A percentile compares a stretch with the other conserved stretches of the same genome.
These are phyloP conservation scores for Prietella phreatophila DNA, from an alignment of 2,113 vertebrate genomes.

Conservation along the genomic window DNA sequence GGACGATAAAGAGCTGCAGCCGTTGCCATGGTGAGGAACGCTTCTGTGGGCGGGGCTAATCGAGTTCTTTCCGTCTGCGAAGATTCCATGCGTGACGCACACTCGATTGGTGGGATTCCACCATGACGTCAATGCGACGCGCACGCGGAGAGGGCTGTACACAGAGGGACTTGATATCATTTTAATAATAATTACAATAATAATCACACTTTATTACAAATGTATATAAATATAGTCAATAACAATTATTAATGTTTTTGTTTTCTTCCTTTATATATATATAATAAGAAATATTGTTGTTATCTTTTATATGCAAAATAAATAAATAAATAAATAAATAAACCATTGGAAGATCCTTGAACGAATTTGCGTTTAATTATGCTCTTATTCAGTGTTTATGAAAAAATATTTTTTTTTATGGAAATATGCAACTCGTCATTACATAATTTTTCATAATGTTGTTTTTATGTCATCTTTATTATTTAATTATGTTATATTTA, in stretches of 20 bases:
- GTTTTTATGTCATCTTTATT: background rate
- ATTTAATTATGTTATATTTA: background rate
- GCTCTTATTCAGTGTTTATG: background rate
- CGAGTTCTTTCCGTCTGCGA: constrained; percentile 42
- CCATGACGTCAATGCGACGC: constrained; percentile 30
- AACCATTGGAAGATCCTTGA: background rate
- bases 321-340: too few relatives aligned
- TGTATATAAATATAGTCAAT: too few relatives aligned
- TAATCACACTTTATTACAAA: background rate
- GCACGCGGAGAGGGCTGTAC: background rate
- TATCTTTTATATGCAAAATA: background rate
- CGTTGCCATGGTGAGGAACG: constrained; percentile 34
- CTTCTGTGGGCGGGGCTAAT: constrained; percentile 37
- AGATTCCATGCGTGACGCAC: constrained; percentile 53
- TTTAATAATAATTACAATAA: constrained; percentile 6
- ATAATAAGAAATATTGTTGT: too few relatives aligned
- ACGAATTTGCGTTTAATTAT: background rate
- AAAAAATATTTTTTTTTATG: too few relatives aligned
- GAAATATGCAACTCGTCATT: background rate
- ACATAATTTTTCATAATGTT: background rate
- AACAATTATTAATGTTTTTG: too few relatives aligned
- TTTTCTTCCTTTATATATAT: too few relatives aligned
- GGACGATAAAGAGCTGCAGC: constrained; percentile 14
- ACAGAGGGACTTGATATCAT: background rate
- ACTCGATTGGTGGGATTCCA: constrained; percentile 51